Evolutionary conservation across 2,113 vertebrate species (phyloP), one percentile per base, ranked within the genome.

Genomic region (Austrofundulus limnaeus): DNA sequence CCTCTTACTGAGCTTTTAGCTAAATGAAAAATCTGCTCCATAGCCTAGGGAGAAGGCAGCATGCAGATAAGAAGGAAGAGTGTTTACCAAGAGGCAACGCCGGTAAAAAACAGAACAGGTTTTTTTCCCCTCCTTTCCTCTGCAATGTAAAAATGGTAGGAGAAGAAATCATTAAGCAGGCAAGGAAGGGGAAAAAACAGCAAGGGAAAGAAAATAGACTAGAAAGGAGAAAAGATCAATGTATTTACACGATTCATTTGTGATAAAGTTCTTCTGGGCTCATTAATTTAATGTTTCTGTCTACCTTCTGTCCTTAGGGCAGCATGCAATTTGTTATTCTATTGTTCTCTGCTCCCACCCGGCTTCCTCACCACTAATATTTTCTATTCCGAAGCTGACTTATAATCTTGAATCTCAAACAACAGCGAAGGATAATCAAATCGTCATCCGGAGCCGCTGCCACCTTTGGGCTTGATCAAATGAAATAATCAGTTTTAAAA

Each of bases 231-330:
- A 91, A 85, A 96, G 94, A 97, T 95, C 94, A 95, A 94, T 97
- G 96, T 96, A 96, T 96, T 98, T 96, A 97, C 95, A 97, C 93
- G 94, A 95, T 98, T 96, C 95, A 96, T 98, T 97, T 98, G 95
- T 94, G 94, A 94, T 94, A 94, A 87, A 90, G 94, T 95, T 96
- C 85, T 95, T 96, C 95, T 81, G 92, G 95, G 94, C 94, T 98
- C 95, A 96, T 98, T 99, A 96, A 96, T 96, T 96, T 96, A 95
- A 95, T 94, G 95, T 96, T 93, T 95, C 94, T 93, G 93, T 95
- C 93, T 95, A 97, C 96, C 95, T 98, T 97, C 95, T 94, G 94
- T 96, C 95, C 95, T 94, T 90, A 89, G 94, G 96, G 94, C 94
- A 92, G 90, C 92, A 90, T 38, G 78, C 83, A 75, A 87, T 85